Conservation (phyloP, 2,113 vertebrate genomes). For the Miniopterus natalensis region DNA sequence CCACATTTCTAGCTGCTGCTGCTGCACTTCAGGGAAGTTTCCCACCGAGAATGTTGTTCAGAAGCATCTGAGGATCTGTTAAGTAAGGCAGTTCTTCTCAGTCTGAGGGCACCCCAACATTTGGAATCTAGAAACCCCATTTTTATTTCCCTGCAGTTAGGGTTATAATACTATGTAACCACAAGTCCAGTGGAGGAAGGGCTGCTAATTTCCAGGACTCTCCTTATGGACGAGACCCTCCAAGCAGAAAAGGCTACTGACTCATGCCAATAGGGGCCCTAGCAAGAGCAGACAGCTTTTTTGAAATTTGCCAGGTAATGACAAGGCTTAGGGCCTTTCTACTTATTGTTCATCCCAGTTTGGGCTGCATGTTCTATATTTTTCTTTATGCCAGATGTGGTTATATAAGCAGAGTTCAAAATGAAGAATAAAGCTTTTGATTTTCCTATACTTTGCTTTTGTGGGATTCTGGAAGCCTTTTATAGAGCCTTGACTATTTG, state of each 20-base stretch:
- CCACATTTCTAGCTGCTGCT: not conserved
- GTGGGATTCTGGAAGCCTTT: conserved; percentile 67
- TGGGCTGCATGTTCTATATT: conserved; percentile 19
- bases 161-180: not conserved
- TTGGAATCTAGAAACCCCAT: not conserved
- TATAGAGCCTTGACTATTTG: conserved; percentile 35
- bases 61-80: not conserved
- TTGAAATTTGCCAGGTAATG: conserved; percentile 2
- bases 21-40: not conserved
- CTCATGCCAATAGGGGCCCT: not conserved
- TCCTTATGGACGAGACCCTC: not conserved
- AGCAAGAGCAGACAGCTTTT: not conserved
- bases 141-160: conserved; percentile 31
- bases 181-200: not conserved
- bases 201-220: not conserved
- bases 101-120: not conserved
- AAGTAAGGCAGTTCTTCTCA: not conserved
- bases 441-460: conserved; percentile 64
- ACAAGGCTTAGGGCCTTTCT: not conserved
- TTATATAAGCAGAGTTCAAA: conserved; percentile 74
- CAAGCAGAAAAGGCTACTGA: conserved; percentile 10
- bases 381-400: conserved; percentile 34
- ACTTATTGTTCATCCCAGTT: not conserved
- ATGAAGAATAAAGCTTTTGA: conserved; percentile 60
- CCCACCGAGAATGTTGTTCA: not conserved